Percentiles rank a stretch among this genome's conserved stretches.
Evolutionary conservation across 2,888 invertebrate species (phyloP).

Genomic region (Cynaeus angustus): DNA sequence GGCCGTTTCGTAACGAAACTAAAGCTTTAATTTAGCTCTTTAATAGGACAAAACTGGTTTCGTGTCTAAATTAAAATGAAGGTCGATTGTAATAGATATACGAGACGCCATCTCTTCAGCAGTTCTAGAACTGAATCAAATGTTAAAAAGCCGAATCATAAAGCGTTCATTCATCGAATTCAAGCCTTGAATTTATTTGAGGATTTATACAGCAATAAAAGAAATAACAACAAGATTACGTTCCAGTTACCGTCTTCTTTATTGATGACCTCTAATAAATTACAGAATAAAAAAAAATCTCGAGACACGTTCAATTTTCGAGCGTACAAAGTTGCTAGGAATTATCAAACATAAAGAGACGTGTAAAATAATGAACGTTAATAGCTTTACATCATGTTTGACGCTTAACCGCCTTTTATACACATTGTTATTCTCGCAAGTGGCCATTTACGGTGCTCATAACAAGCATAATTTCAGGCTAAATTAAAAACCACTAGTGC

Average conservation of each 20-base stretch:
- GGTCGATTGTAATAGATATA: conserved; percentile 1
- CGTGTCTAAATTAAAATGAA: conserved; percentile 1
- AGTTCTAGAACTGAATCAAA: conserved; percentile 16
- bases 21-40: not conserved
- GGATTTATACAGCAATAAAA: no score
- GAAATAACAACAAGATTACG: no score
- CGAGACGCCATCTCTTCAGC: conserved; percentile 32
- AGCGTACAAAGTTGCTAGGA: not conserved
- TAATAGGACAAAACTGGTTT: conserved; percentile 8
- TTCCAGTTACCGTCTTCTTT: no score
- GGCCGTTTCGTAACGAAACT: no score
- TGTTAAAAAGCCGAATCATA: not conserved
- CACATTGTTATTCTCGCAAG: conserved; percentile 10
- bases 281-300: no score
- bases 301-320: no score
- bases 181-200: no score
- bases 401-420: conserved; percentile 9
- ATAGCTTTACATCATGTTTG: conserved; percentile 10
- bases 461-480: conserved; percentile 6
- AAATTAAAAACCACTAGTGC: conserved; percentile 9
- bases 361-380: not conserved
- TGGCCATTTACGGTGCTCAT: conserved; percentile 1
- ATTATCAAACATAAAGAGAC: not conserved
- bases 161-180: no score
- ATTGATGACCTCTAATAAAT: no score